These are phyloP conservation scores for Oryzias melastigma DNA, from an alignment of 2,113 vertebrate species.

Conservation along the genomic window DNA sequence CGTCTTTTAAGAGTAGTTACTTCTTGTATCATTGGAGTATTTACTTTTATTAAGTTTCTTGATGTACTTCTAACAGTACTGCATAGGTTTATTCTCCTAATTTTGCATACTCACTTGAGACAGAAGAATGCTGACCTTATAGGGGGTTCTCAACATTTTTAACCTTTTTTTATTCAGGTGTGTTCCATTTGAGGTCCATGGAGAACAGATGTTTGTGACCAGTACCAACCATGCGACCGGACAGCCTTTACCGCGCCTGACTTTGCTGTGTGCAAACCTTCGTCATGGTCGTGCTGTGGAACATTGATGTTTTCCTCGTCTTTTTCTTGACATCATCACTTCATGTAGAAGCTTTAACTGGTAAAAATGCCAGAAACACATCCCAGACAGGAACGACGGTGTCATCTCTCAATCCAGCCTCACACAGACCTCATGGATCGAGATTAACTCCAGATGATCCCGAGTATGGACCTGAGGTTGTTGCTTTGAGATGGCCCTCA, in stretches of 20 bases:
- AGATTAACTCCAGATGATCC: constrained; percentile 1
- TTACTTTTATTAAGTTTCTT: not conserved
- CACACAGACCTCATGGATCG: constrained; percentile 22
- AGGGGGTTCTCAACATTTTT: constrained; percentile 1
- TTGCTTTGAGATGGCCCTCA: constrained; percentile 33
- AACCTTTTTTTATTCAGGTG: constrained; percentile 23
- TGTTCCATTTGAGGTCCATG: constrained; percentile 16
- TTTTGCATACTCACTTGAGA: not conserved
- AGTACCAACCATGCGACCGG: constrained; percentile 41
- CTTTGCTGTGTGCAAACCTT: constrained; percentile 23
- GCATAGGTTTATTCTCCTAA: not conserved
- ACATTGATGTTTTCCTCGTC: constrained; percentile 43
- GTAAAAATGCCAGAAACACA: constrained; percentile 32
- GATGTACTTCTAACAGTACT: not conserved
- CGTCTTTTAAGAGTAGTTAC: no score
- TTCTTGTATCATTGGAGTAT: not conserved
- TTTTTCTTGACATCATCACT: constrained; percentile 34
- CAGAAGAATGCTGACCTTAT: not conserved
- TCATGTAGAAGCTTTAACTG: constrained; percentile 20
- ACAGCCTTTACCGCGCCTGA: constrained; percentile 32
- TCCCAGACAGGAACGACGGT: constrained; percentile 16
- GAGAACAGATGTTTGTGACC: constrained; percentile 15
- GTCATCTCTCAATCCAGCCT: constrained; percentile 12
- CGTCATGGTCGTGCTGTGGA: constrained; percentile 60
- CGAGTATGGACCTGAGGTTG: constrained; percentile 19